These are phyloP conservation scores for Helicoverpa zea DNA, from an alignment of 1,140 invertebrate species.

Conservation along the genomic window DNA sequence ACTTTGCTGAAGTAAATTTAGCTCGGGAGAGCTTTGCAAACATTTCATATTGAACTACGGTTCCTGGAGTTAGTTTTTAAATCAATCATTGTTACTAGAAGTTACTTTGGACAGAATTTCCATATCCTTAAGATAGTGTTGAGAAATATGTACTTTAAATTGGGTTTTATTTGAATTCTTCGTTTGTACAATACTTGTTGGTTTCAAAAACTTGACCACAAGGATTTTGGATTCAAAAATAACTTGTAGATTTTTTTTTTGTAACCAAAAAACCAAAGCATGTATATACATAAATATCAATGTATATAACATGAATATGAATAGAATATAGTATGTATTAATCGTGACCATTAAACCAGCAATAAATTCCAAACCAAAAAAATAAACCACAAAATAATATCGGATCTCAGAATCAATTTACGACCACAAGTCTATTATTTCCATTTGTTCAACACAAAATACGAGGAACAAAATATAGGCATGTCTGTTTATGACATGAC, in stretches of 20 bases:
- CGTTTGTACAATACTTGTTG: no score
- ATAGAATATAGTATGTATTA: neutral
- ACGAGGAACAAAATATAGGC: slow-evolving; percentile 11
- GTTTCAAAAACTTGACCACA: no score
- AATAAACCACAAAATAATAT: neutral
- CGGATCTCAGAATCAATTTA: slow-evolving; percentile 40
- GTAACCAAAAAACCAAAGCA: no score
- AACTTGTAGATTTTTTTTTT: no score
- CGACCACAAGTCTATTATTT: slow-evolving; percentile 20
- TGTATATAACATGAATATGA: no score
- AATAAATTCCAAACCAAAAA: neutral
- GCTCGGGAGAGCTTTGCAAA: slow-evolving; percentile 13
- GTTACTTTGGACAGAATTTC: neutral
- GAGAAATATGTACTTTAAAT: neutral
- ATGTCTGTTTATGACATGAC: slow-evolving; percentile 54
- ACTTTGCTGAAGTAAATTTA: slow-evolving; percentile 24
- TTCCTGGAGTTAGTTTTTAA: slow-evolving; percentile 28
- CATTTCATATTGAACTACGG: slow-evolving; percentile 26
- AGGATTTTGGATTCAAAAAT: no score
- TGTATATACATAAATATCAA: no score
- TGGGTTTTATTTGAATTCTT: neutral
- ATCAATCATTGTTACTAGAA: slow-evolving; percentile 38
- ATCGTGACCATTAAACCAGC: neutral
- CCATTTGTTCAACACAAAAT: slow-evolving; percentile 39
- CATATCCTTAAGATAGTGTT: neutral